Base-by-base conservation (phyloP, 2,113 vertebrate species). In the Aspiorhynchus laticeps region DNA sequence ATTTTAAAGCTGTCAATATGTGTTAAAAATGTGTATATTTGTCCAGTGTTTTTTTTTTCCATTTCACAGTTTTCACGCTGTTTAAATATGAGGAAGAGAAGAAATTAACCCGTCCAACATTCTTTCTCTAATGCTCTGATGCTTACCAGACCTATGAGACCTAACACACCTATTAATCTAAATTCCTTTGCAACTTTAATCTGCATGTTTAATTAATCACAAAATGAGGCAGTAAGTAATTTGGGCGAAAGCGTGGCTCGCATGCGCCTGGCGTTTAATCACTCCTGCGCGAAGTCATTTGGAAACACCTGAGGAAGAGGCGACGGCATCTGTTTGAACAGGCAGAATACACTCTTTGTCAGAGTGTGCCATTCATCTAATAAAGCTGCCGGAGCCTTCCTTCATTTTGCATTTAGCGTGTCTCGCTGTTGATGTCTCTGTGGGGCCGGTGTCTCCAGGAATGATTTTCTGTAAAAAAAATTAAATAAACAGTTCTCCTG, bases 161-260 rank as follows among this genome's bases (percentile, higher is more conserved):
- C 94, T 96, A 94, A 71, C 94, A 96, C 95, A 93, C 96, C 96
- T 96, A 95, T 95, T 97, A 96, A 96, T 97, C 95, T 95, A 95
- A 95, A 96, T 97, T 97, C 95, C 95, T 96, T 96, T 97, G 95
- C 96, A 97, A 96, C 96, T 97, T 96, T 96, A 97, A 97, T 97
- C 96, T 96, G 94, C 95, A 97, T 96, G 95, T 96, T 97, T 97
- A 97, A 98, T 98, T 97, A 97, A 97, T 97, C 95, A 96, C 96
- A 95, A 96, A 97, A 98, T 96, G 96, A 96, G 95, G 95, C 95
- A 92, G 96, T 95, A 96, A 97, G 96, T 97, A 96, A 97, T 97
- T 98, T 96, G 95, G 95, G 95, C 93, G n/a, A 95, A 95, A 95
- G 96, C 95, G 95, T 95, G 96, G 94, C 95, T 96, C 96, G 95